Conservation (phyloP, 2,113 vertebrate genomes). For the Tylochromis polylepis region DNA sequence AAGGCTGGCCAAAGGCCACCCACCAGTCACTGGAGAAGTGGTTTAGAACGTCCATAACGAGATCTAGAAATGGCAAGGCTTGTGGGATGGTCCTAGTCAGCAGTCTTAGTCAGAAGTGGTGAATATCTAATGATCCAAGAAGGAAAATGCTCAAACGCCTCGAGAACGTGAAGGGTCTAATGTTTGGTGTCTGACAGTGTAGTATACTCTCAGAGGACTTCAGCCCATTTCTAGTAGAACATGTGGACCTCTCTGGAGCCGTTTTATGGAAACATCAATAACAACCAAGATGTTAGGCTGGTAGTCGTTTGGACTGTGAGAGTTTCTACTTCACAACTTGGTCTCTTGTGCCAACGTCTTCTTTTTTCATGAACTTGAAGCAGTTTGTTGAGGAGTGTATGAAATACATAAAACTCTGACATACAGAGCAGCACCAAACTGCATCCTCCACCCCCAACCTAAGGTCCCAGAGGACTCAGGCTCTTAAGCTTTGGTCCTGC, state of each 20-base stretch:
- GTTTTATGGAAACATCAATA: neutral
- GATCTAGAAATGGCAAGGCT: no score
- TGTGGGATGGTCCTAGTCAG: no score
- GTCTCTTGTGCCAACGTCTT: neutral
- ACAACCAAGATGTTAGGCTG: neutral
- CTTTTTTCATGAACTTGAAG: neutral
- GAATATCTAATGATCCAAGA: no score
- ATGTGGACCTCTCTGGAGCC: neutral
- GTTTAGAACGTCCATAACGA: no score
- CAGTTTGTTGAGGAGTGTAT: neutral
- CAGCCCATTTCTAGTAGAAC: neutral
- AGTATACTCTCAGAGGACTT: neutral
- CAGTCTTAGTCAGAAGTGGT: no score
- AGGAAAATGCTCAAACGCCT: no score
- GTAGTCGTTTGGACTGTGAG: neutral
- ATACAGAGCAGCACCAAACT: neutral
- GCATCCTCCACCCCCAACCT: neutral
- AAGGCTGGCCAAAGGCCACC: no score
- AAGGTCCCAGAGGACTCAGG: neutral
- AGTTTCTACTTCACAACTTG: neutral
- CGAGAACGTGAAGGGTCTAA: no score
- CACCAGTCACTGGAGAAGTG: no score
- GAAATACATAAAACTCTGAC: neutral
- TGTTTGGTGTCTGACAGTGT: neutral
- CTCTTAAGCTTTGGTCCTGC: neutral